Evolutionary conservation across 2,797 vertebrate genomes (phyloP), one percentile per base, ranked within the genome.

Genomic region (Onychomys torridus): DNA sequence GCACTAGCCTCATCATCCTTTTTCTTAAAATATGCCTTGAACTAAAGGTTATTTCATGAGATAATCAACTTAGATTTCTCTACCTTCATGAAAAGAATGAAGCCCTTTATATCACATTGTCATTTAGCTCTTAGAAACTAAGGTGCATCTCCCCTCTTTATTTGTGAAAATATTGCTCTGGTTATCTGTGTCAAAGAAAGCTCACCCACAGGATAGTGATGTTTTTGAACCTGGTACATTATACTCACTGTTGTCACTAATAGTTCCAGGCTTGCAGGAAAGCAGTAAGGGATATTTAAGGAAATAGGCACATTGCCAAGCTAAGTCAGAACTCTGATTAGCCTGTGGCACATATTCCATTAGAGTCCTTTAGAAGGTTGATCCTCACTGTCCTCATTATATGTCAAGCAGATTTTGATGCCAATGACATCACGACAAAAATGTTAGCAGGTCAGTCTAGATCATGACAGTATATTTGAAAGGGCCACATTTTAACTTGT

Each of bases 361-460:
- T 79, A n/a, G 25, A 6, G 6, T 57, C 32, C 17, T 55, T 65
- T 59, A 27, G 2, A 57, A 91, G 71, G 29, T 81, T 34, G 46
- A 25, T 89, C 76, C 49, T 57, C 71, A 1, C 3, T 65, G 69
- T 82, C 27, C 69, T 94, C 61, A 86, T 93, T 92, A 88, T 52
- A 84, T 61, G 32, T 88, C 91, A 93, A 76, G 5, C 29, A 86
- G 65, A 73, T 85, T 59, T 95, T 65, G 57, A 67, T 71, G 83
- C 77, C 75, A 67, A 34, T 16, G 37, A 93, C 67, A 76, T 79
- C 46, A 77, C 63, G 78, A 65, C 46, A 43, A n/a, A 84, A 67
- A 43, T 75, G 32, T 46, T 89, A 27, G 52, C 59, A 67, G 52
- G 78, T 91, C 90, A 96, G 49, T 49, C 37, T 40, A 82, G 71